A percentile compares a stretch with the other conserved stretches of the same genome.
phyloP scores from a whole-genome alignment of 2,888 invertebrate species.

The Sesamia inferens region DNA sequence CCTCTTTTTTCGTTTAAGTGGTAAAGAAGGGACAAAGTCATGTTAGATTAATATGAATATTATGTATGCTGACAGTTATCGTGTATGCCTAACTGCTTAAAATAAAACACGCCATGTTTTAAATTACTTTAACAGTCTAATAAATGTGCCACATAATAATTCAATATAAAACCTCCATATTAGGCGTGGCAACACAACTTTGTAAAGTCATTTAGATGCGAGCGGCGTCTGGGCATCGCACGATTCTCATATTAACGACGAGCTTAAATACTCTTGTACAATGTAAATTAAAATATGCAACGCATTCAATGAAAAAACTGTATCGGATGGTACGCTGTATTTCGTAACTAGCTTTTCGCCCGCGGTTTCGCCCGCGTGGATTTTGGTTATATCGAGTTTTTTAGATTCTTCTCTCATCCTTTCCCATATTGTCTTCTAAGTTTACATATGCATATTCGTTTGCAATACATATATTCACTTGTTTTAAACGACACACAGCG shows the following conservation, averaged over 20 bases:
- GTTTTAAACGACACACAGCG: too few species aligned
- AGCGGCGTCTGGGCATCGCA: conserved; percentile 42
- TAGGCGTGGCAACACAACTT: conserved; percentile 52
- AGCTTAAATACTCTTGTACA: conserved; percentile 50
- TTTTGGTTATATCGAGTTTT: too few species aligned
- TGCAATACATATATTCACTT: too few species aligned
- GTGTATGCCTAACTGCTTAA: not conserved
- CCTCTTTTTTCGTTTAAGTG: conserved; percentile 8
- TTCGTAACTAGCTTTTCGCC: too few species aligned
- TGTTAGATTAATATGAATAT: conserved; percentile 12
- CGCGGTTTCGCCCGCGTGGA: too few species aligned
- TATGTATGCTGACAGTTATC: not conserved
- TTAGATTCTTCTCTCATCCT: too few species aligned
- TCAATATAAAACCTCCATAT: conserved; percentile 47
- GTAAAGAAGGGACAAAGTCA: not conserved
- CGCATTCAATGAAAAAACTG: conserved; percentile 53
- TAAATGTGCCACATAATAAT: conserved; percentile 48
- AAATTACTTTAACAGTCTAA: conserved; percentile 31
- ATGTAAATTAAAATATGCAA: conserved; percentile 61
- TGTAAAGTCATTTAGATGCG: conserved; percentile 56
- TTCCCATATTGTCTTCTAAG: too few species aligned
- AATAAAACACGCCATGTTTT: not conserved
- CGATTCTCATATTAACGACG: conserved; percentile 53
- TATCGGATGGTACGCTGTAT: conserved; percentile 47
- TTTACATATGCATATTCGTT: too few species aligned